Percentiles rank a stretch among this genome's conserved stretches.
phyloP scores from a whole-genome alignment of 2,888 invertebrate species.

The Chrysolina americana region DNA sequence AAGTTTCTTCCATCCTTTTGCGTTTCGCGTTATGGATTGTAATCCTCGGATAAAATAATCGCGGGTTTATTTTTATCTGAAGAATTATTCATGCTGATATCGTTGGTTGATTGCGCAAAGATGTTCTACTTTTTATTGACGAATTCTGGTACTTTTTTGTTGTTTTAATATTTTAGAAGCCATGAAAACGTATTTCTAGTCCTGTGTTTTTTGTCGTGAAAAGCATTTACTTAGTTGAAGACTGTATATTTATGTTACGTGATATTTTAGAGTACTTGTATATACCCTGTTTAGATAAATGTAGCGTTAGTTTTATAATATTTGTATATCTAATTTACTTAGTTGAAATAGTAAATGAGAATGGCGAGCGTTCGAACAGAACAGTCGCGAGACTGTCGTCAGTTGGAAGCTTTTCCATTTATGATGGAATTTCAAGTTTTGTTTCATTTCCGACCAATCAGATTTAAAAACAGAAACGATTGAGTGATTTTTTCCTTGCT shows the following conservation, averaged over 20 bases:
- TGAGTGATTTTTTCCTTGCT: background rate
- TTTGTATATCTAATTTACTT: conserved; percentile 51
- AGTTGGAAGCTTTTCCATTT: background rate
- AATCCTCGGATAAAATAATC: conserved; percentile 23
- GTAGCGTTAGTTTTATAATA: conserved; percentile 54
- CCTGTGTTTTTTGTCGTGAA: conserved; percentile 31
- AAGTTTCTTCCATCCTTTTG: background rate
- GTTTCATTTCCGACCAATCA: conserved; percentile 12
- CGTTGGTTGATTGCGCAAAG: conserved; percentile 29
- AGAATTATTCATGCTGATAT: background rate
- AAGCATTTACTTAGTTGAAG: conserved; percentile 38
- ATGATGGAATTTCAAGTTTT: background rate
- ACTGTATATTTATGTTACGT: conserved; percentile 52
- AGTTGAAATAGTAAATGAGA: conserved; percentile 21
- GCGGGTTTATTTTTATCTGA: conserved; percentile 18
- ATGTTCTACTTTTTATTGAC: conserved; percentile 14
- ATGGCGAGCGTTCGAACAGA: background rate
- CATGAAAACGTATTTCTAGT: conserved; percentile 55
- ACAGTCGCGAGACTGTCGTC: background rate
- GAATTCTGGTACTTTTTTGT: conserved; percentile 18
- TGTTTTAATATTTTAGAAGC: conserved; percentile 44
- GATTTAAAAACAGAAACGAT: background rate
- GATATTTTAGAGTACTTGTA: conserved; percentile 52
- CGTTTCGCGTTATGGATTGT: conserved; percentile 10
- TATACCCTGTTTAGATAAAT: conserved; percentile 48